phyloP scores from a whole-genome alignment of 2,113 vertebrate genomes.

The Montifringilla adamsi region DNA sequence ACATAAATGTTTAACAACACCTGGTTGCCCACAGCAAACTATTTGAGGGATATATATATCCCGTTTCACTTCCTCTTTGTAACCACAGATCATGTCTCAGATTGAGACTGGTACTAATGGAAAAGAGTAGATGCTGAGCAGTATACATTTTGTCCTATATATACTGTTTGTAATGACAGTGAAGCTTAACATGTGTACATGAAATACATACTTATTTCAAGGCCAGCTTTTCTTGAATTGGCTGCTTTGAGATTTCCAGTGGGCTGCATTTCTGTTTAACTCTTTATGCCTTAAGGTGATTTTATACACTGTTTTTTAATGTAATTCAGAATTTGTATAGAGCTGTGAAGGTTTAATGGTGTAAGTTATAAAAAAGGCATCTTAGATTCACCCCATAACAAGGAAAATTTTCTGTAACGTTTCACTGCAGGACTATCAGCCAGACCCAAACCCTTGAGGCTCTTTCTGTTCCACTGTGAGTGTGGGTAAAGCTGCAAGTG shows the following conservation, averaged over 20 bases:
- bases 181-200: not conserved
- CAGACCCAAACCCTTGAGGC: not conserved
- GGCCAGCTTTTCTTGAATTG: conserved; percentile 16
- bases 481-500: not conserved
- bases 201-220: not conserved
- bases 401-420: not conserved
- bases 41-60: not conserved
- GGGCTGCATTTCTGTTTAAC: not conserved
- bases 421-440: not conserved
- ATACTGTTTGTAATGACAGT: not conserved
- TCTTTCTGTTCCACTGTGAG: not conserved
- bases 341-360: not conserved
- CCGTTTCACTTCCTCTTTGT: not conserved
- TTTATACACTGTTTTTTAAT: conserved; percentile 37
- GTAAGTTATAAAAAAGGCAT: not conserved
- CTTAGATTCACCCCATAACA: not conserved
- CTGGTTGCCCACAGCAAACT: not conserved
- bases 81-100: not conserved
- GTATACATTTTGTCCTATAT: not conserved
- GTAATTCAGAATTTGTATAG: conserved; percentile 8
- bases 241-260: conserved; percentile 21
- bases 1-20: not conserved
- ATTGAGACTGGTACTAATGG: not conserved
- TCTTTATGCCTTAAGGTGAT: conserved; percentile 53
- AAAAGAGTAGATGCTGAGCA: not conserved